Evolutionary conservation across 2,888 invertebrate species (phyloP).

Genomic region (Apamea sordens): DNA sequence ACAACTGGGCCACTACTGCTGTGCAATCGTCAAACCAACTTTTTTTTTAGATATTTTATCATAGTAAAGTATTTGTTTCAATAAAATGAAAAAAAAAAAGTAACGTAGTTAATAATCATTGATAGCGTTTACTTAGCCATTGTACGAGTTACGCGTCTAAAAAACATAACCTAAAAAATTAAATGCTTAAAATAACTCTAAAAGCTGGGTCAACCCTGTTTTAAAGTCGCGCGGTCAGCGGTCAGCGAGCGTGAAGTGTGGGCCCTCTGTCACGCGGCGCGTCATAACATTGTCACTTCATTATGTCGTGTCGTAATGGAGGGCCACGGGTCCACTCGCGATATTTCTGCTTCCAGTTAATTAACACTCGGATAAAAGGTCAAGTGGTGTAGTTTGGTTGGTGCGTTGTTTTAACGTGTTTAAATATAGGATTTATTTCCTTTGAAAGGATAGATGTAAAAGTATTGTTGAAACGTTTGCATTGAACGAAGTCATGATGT

Average conservation of each 20-base stretch:
- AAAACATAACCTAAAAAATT: background rate
- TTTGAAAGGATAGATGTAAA: background rate
- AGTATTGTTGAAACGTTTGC: background rate
- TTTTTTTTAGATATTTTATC: background rate
- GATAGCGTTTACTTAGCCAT: background rate
- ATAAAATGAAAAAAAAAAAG: background rate
- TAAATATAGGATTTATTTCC: slow-evolving; percentile 4
- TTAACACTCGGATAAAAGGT: slow-evolving; percentile 78
- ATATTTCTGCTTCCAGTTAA: slow-evolving; percentile 77
- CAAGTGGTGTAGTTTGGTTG: slow-evolving; percentile 63
- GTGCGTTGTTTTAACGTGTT: slow-evolving; percentile 10
- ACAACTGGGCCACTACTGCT: background rate
- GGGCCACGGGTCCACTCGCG: slow-evolving; percentile 64
- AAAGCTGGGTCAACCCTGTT: slow-evolving; percentile 45
- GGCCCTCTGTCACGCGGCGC: slow-evolving; percentile 72
- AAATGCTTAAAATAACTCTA: background rate
- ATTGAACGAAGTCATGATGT: background rate
- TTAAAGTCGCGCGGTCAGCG: slow-evolving; percentile 55
- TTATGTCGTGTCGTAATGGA: slow-evolving; percentile 76
- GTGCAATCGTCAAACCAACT: background rate
- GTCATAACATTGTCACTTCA: slow-evolving; percentile 85
- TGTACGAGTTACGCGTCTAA: background rate
- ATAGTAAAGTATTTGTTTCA: background rate
- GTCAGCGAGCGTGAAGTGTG: slow-evolving; percentile 72
- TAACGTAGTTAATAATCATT: background rate